phyloP scores from a whole-genome alignment of 2,113 vertebrate genomes.

The Oophaga pumilio region DNA sequence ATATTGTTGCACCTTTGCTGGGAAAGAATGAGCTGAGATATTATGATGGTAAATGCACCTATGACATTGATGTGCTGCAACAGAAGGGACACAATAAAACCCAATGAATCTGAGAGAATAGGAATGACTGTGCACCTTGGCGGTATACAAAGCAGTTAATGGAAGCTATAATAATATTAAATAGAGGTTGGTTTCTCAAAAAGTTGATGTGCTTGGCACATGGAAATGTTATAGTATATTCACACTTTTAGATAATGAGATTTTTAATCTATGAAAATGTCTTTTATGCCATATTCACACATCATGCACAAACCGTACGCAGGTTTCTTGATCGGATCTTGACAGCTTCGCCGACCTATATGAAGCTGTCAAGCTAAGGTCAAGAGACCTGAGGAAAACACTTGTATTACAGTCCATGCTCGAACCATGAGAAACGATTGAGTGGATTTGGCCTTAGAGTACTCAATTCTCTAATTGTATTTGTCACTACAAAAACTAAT shows the following conservation, averaged over 20 bases:
- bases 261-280: not conserved
- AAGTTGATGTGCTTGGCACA: not conserved
- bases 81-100: slow-evolving; percentile 55
- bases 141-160: slow-evolving; percentile 1
- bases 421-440: no score
- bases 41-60: slow-evolving; percentile 61
- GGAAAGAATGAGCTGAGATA: slow-evolving; percentile 58
- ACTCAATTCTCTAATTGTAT: not conserved
- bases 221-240: not conserved
- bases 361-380: no score
- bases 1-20: slow-evolving; percentile 25
- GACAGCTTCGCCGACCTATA: no score
- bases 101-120: slow-evolving; percentile 51
- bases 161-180: not conserved
- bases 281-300: no score
- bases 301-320: no score
- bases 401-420: no score
- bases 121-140: slow-evolving; percentile 2
- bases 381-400: no score
- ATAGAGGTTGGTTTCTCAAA: not conserved
- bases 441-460: no score
- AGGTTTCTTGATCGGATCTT: no score
- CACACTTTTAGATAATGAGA: not conserved
- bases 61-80: slow-evolving; percentile 56
- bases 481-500: not conserved